Base-by-base conservation (phyloP, 1,140 invertebrate species). In the Riptortus pedestris region DNA sequence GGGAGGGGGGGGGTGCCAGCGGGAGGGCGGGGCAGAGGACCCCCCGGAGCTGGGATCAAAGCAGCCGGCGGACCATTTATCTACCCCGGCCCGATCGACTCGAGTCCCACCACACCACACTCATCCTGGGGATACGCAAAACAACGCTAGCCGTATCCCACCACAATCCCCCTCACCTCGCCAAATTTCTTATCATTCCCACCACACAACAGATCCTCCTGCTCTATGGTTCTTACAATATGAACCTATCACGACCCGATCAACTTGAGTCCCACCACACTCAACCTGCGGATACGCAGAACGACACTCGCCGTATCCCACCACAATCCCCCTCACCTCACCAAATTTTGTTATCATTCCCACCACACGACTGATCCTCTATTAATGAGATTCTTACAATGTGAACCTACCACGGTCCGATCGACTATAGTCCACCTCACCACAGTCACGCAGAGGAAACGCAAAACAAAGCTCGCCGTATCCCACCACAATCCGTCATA, bases 31-130 rank as follows among this genome's bases (percentile, higher is more conserved):
- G 31, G 5, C 48, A 22, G 22, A 22, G 48, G 48, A 11, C 48
- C 48, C 31, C 31, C 31, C 31, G 31, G 5, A 7, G 31, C 31
- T 38, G 5, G 31, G 5, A 51, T 51, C 48, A 51, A 51, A 51
- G n/a, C n/a, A 51, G 22, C 48, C 48, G 48, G 9, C 48, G 18
- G n/a, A 9, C n/a, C 48, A 51, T 51, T 51, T 20, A 51, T 51
- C 48, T 51, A n/a, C n/a, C n/a, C 48, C 48, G 18, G 14, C 31
- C 14, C 31, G 31, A 38, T n/a, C n/a, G n/a, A n/a, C n/a, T n/a
- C 31, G 31, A 7, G 14, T 14, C 31, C 48, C 22, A 18, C 48
- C 48, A 11, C 48, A 11, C 48, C n/a, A 2, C 4, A 3, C 16
- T 9, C 48, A 9, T 11, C 7, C n/a, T 16, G 45, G 11, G 11